These are phyloP conservation scores for Daboia siamensis DNA, from an alignment of 2,113 vertebrate genomes.

Conservation along the genomic window DNA sequence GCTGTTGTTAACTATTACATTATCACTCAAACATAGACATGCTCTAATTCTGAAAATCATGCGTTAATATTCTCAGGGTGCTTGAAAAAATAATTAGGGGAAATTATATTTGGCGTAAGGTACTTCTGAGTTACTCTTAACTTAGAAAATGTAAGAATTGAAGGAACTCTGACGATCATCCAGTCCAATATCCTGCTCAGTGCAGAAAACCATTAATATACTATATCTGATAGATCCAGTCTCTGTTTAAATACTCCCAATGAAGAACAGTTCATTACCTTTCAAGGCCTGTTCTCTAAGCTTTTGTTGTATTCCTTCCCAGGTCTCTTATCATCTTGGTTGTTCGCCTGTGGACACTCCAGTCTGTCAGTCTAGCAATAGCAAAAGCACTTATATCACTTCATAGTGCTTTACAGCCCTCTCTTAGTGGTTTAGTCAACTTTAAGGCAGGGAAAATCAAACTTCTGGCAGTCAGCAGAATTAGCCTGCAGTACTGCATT, in stretches of 20 bases:
- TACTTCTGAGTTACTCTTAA: not conserved
- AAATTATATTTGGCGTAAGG: not conserved
- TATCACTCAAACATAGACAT: not conserved
- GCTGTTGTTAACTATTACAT: not conserved
- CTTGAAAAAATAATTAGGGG: not conserved
- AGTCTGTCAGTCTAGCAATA: too few species aligned
- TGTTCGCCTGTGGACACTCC: too few species aligned
- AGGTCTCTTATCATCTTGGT: too few species aligned
- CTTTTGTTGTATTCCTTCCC: too few species aligned
- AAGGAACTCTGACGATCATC: not conserved
- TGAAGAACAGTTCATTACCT: not conserved
- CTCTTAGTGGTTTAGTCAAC: too few species aligned
- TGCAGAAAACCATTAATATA: not conserved
- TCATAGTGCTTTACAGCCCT: too few species aligned
- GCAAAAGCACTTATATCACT: too few species aligned
- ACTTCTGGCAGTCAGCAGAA: too few species aligned
- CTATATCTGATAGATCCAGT: not conserved
- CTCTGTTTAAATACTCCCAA: not conserved
- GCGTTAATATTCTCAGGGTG: not conserved
- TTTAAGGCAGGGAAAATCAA: too few species aligned
- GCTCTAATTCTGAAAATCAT: not conserved
- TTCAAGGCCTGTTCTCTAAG: not conserved
- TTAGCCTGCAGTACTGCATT: too few species aligned
- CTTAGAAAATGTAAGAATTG: not conserved
- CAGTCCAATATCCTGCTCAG: not conserved